Evolutionary conservation across 2,113 vertebrate genomes (phyloP).

Genomic region (Ploceus nigricollis): DNA sequence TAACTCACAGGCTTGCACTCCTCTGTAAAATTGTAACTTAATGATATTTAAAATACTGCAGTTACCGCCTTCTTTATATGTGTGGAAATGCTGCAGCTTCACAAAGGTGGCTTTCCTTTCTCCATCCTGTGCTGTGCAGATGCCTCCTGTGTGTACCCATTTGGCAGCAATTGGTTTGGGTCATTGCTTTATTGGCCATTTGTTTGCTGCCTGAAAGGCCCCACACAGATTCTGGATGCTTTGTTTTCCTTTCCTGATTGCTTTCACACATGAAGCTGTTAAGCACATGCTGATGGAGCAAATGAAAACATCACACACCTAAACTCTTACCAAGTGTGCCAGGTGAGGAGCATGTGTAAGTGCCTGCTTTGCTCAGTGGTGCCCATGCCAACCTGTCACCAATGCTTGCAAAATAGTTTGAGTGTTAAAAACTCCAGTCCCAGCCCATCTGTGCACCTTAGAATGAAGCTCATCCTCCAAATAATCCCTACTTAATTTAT

Average conservation of each 20-base stretch:
- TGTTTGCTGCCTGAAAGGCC: not conserved
- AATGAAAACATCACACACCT: not conserved
- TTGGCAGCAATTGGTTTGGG: not conserved
- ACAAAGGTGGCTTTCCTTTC: not conserved
- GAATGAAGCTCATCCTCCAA: not conserved
- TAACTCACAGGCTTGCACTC: not conserved
- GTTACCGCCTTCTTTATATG: not conserved
- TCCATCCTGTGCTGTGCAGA: accelerated
- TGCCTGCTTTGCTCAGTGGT: not conserved
- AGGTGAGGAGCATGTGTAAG: not conserved
- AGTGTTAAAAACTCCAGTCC: not conserved
- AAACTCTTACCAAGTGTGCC: accelerated
- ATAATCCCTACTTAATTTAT: not conserved
- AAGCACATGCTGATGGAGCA: not conserved
- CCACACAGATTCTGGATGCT: not conserved
- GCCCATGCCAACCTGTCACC: not conserved
- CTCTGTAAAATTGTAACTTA: not conserved
- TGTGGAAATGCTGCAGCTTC: not conserved
- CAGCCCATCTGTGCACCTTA: not conserved
- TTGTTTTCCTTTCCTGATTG: not conserved
- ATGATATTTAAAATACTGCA: not conserved
- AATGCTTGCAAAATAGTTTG: not conserved
- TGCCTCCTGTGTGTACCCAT: not conserved
- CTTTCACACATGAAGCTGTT: not conserved
- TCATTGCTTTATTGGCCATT: not conserved